Evolutionary conservation across 2,797 vertebrate genomes (phyloP), one percentile per base, ranked within the genome.

Genomic region (Cyprinodon diabolis): DNA sequence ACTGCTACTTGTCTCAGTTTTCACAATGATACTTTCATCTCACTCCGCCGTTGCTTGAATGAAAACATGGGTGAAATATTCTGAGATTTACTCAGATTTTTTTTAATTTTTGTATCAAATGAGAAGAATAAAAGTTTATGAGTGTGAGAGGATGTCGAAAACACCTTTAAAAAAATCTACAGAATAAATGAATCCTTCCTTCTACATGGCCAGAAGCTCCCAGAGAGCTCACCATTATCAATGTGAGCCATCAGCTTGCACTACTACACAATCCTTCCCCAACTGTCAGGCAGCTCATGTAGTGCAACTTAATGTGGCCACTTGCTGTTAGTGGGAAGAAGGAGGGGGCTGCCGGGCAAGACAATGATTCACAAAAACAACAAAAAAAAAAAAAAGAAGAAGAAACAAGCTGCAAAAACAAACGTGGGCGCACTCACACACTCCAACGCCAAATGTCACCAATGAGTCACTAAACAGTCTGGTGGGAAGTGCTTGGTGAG

Each of bases 401-500:
- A 75, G 52, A 79, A 81, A 82, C 48, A 80, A 81, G 85, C 11
- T 68, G 67, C 67, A 68, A 68, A 68, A 68, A 68, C 68, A 70
- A 47, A 70, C 55, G 62, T 66, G 45, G 62, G 62, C n/a, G 62
- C 10, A 4, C 55, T 43, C 68, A 66, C 70, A 43, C 43, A 51
- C 66, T 68, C 74, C 45, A 40, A 70, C 54, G 74, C 84, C 86
- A 91, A 92, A 91, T 85, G 83, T 86, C 89, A 87, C 67, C 82
- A 77, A 74, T 90, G 87, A 92, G 89, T 90, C 89, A 90, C 84
- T 78, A 71, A 86, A 75, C 66, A 60, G 79, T 70, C 83, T 75
- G 80, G 84, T 82, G 83, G 83, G 86, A 85, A 85, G 81, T 80
- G 17, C 63, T 74, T 68, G 17, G 63, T 57, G 74, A 48, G 71